These are phyloP conservation scores for Oikopleura albicans DNA, from an alignment of 23 tunicate species.

Conservation along the genomic window DNA sequence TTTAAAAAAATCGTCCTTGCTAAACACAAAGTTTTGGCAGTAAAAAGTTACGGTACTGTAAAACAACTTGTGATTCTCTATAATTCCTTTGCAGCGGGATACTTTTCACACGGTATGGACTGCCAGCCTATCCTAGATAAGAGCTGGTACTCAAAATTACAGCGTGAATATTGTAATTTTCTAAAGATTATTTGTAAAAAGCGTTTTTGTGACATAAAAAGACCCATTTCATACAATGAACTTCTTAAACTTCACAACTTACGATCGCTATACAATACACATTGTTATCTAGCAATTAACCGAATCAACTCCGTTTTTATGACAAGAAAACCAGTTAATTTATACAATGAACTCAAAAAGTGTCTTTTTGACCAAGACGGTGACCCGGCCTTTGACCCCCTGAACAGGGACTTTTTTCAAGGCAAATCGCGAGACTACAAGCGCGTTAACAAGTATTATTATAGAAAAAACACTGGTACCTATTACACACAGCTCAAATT, in stretches of 20 bases:
- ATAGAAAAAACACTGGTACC: not conserved
- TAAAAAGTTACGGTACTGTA: not conserved
- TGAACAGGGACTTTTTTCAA: no score
- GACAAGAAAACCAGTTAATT: not conserved
- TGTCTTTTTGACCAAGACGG: not conserved
- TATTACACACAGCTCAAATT: not conserved
- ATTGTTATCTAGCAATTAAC: not conserved
- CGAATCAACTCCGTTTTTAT: not conserved
- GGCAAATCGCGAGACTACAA: not conserved
- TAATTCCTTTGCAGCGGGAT: not conserved
- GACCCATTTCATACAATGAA: not conserved
- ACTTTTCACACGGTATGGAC: not conserved
- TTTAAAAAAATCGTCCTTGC: not conserved
- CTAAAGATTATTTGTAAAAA: not conserved
- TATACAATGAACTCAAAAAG: not conserved
- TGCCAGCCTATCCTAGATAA: not conserved
- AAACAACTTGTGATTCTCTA: not conserved
- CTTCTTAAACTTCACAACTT: not conserved
- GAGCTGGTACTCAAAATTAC: not conserved
- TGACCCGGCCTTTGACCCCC: not conserved
- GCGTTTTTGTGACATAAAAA: not conserved
- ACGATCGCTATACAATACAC: not conserved
- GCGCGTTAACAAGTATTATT: not conserved
- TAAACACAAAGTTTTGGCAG: not conserved
- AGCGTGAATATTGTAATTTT: not conserved